phyloP scores from a whole-genome alignment of 1,140 invertebrate genomes.

The Sinonovacula constricta region DNA sequence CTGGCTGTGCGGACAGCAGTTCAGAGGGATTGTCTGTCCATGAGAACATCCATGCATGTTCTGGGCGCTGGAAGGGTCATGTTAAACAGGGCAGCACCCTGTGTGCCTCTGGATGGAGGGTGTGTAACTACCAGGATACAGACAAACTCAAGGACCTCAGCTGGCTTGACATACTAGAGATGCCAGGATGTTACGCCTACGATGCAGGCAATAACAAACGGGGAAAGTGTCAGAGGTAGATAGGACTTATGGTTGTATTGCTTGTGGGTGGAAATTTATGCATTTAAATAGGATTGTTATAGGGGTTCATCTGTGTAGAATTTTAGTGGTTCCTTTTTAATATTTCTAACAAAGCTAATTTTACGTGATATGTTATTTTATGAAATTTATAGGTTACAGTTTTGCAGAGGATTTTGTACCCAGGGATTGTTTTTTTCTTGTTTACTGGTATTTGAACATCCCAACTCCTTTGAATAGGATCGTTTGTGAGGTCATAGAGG shows the following conservation, averaged over 20 bases:
- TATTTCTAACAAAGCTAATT: no score
- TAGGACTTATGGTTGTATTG: not conserved
- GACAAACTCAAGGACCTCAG: slow-evolving; percentile 60
- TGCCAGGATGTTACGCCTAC: slow-evolving; percentile 74
- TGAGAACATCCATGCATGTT: slow-evolving; percentile 67
- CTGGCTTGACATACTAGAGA: slow-evolving; percentile 66
- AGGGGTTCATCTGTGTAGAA: no score
- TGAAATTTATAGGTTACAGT: no score
- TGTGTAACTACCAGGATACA: slow-evolving; percentile 67
- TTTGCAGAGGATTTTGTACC: no score
- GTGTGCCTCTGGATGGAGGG: slow-evolving; percentile 70
- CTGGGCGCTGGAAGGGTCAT: slow-evolving; percentile 70
- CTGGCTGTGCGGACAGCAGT: slow-evolving; percentile 69
- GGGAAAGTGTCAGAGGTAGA: slow-evolving; percentile 68
- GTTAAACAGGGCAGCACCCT: slow-evolving; percentile 63
- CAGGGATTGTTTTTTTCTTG: no score
- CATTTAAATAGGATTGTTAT: no score
- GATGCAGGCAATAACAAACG: slow-evolving; percentile 67
- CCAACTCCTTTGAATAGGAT: no score
- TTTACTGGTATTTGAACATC: no score
- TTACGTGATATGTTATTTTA: no score
- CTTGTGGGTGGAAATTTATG: not conserved
- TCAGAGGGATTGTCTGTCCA: slow-evolving; percentile 65
- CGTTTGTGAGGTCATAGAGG: no score
- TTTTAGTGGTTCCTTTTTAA: no score